Evolutionary conservation across 37 sponge, comb jelly and placozoan species (phyloP).

Genomic region (Chondrilla cf. caribensis): DNA sequence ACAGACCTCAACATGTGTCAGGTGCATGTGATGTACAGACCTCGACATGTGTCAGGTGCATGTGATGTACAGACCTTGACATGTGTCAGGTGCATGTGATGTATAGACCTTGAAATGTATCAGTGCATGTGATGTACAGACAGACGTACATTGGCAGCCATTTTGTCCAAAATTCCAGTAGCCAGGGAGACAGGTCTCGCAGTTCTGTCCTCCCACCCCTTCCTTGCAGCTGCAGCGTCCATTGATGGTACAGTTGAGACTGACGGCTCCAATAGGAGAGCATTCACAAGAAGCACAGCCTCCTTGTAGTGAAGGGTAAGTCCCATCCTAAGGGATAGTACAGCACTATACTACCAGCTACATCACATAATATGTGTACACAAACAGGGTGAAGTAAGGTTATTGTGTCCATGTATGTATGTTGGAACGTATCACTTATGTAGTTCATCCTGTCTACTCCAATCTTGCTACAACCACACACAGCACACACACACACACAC

Average conservation of each 20-base stretch:
- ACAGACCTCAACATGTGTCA: too few species aligned
- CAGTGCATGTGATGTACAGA: too few species aligned
- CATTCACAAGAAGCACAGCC: constrained; percentile 1
- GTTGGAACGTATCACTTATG: too few species aligned
- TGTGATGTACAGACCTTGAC: too few species aligned
- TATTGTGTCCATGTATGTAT: too few species aligned
- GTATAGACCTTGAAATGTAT: too few species aligned
- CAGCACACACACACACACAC: not conserved
- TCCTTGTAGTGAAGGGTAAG: not conserved
- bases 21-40: too few species aligned
- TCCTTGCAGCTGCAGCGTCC: not conserved
- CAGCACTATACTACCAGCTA: too few species aligned
- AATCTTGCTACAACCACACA: not conserved
- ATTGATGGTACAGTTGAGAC: not conserved
- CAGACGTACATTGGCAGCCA: not conserved
- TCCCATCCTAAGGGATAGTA: not conserved
- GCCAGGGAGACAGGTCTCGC: not conserved
- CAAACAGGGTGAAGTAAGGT: too few species aligned
- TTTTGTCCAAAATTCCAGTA: not conserved
- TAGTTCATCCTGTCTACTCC: not conserved
- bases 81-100: too few species aligned
- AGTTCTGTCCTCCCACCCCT: constrained; percentile 1
- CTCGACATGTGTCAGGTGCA: too few species aligned
- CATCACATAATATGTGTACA: too few species aligned
- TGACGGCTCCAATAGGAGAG: not conserved